phyloP scores from a whole-genome alignment of 2,113 vertebrate genomes.

The Equus quagga region DNA sequence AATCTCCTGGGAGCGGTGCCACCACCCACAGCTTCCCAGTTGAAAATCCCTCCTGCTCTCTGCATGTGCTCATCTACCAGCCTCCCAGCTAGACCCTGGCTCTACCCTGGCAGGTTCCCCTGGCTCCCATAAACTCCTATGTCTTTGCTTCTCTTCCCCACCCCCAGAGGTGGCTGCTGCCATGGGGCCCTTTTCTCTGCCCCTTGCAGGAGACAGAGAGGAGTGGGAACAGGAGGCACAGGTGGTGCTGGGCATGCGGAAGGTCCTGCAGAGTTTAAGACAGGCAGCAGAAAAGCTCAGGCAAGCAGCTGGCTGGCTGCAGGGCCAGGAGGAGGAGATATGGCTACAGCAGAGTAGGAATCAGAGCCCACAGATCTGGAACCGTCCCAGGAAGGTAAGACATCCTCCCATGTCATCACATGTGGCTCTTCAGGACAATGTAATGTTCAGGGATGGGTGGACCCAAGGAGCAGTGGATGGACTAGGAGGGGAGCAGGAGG shows the following conservation, averaged over 20 bases:
- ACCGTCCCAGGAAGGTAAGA: constrained; percentile 33
- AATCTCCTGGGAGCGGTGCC: not conserved
- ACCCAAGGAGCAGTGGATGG: not conserved
- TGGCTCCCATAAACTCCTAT: not conserved
- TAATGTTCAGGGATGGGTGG: not conserved
- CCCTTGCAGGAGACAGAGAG: constrained; percentile 88
- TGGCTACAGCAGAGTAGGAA: constrained; percentile 50
- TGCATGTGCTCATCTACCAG: not conserved
- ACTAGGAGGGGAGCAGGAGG: not conserved
- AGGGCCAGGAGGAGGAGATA: constrained; percentile 75
- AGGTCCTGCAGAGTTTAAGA: constrained; percentile 87
- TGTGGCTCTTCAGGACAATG: not conserved
- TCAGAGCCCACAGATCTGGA: not conserved
- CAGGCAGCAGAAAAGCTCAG: constrained; percentile 87
- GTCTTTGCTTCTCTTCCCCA: not conserved
- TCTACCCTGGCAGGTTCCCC: not conserved
- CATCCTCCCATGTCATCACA: not conserved
- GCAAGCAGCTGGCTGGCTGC: constrained; percentile 80
- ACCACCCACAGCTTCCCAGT: not conserved
- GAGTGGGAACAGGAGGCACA: constrained; percentile 90
- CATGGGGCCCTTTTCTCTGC: constrained; percentile 6
- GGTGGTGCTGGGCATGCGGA: constrained; percentile 85
- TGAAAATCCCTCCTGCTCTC: not conserved
- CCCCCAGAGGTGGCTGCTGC: not conserved
- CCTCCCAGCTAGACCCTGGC: not conserved